Evolutionary conservation across 2,113 vertebrate species (phyloP).

Genomic region (Crotalus viridis): DNA sequence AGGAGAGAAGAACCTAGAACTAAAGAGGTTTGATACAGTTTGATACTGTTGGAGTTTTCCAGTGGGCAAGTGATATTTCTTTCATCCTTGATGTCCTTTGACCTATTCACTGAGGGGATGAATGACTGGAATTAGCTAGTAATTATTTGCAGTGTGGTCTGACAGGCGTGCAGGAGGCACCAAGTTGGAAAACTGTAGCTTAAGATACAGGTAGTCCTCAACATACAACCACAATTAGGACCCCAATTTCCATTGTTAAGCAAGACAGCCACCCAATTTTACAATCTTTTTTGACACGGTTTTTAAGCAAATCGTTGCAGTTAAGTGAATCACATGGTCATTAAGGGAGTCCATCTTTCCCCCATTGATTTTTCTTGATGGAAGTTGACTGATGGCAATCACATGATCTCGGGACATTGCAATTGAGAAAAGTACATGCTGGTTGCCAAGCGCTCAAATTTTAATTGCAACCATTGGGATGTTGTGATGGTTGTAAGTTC

Average conservation of each 20-base stretch:
- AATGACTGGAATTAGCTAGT: background rate
- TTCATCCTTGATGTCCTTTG: background rate
- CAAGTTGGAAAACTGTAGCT: background rate
- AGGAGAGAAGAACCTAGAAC: background rate
- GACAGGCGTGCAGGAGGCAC: background rate
- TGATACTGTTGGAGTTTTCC: background rate
- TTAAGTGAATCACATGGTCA: background rate
- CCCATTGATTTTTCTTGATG: background rate
- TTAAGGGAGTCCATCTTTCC: background rate
- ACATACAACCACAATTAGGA: background rate
- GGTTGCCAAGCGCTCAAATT: background rate
- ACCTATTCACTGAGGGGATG: background rate
- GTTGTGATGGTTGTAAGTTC: background rate
- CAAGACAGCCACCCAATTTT: background rate
- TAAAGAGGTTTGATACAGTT: background rate
- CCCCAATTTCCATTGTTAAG: background rate
- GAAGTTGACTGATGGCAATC: background rate
- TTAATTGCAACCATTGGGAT: background rate
- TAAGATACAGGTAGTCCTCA: background rate
- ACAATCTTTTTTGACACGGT: background rate
- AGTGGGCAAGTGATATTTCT: background rate
- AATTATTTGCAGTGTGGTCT: background rate
- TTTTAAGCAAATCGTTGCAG: background rate
- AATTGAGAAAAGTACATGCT: background rate
- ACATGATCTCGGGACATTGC: background rate